Evolutionary conservation across 2,113 vertebrate genomes (phyloP).

Genomic region (Corythaeola cristata): DNA sequence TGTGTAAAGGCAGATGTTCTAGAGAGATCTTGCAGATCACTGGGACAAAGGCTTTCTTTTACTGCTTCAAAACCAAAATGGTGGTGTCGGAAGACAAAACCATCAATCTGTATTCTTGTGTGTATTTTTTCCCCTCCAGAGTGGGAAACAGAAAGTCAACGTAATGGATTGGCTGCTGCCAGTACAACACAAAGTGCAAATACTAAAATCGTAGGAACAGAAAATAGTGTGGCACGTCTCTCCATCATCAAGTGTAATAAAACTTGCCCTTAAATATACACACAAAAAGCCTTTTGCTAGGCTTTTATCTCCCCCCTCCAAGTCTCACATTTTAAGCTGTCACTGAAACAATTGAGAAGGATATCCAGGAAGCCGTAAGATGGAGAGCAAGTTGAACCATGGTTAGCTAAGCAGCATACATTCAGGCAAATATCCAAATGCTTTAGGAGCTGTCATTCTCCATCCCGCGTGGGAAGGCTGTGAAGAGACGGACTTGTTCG

Average conservation of each 20-base stretch:
- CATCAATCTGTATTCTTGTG: background rate
- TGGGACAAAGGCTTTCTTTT: background rate
- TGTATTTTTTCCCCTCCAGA: background rate
- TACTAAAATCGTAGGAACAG: constrained; percentile 5
- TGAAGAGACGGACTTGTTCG: constrained; percentile 48
- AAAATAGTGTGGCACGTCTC: background rate
- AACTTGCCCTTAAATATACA: constrained; percentile 43
- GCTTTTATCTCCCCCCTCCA: constrained; percentile 55
- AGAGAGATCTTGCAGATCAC: background rate
- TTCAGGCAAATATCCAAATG: constrained; percentile 49
- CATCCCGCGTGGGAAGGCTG: background rate
- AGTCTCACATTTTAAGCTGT: constrained; percentile 55
- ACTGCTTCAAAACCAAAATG: background rate
- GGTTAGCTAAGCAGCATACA: constrained; percentile 19
- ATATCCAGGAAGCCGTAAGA: constrained; percentile 52
- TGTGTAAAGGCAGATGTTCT: background rate
- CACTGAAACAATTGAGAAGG: constrained; percentile 51
- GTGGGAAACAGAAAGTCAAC: constrained; percentile 23
- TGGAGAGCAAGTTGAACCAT: constrained; percentile 22
- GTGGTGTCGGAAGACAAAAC: background rate
- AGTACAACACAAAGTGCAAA: constrained; percentile 47
- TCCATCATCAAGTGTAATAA: constrained; percentile 35
- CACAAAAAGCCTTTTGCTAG: constrained; percentile 14
- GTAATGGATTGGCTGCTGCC: background rate
- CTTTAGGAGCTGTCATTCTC: constrained; percentile 30